Conservation (phyloP, 2,113 vertebrate species). For the Lampris megalopsis region DNA sequence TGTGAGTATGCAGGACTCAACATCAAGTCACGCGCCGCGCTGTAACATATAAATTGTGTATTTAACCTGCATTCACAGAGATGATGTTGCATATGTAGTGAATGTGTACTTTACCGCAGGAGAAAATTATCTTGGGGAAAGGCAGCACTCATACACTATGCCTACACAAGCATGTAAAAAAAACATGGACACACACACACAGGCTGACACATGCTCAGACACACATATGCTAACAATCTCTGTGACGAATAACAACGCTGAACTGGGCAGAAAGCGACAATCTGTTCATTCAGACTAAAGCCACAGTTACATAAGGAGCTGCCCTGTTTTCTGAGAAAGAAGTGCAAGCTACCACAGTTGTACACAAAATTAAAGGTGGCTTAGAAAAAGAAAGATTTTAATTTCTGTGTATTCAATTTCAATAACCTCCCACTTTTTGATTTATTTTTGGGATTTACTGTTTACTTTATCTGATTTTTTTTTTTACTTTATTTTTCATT, state of each 20-base stretch:
- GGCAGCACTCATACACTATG: not conserved
- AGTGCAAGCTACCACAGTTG: not conserved
- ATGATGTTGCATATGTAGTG: not conserved
- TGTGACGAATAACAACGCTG: not conserved
- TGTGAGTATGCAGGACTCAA: too few species aligned
- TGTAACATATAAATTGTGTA: too few species aligned
- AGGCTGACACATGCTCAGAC: slow-evolving; percentile 10
- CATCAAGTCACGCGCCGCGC: too few species aligned
- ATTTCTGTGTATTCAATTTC: too few species aligned
- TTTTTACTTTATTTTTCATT: not conserved
- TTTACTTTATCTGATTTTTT: not conserved
- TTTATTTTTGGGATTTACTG: not conserved
- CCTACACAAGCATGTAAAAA: not conserved
- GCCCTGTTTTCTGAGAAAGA: slow-evolving; percentile 7
- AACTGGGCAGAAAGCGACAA: slow-evolving; percentile 33
- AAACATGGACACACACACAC: slow-evolving; percentile 13
- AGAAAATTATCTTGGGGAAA: not conserved
- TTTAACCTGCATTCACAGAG: too few species aligned
- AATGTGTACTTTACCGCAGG: not conserved
- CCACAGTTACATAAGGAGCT: slow-evolving; percentile 44
- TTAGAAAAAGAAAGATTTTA: not conserved
- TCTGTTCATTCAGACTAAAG: slow-evolving; percentile 52
- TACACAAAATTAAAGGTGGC: not conserved
- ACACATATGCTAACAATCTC: slow-evolving; percentile 19
- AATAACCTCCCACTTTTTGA: too few species aligned